Percentiles rank a stretch among this genome's conserved stretches.
Conservation (phyloP, 1,140 invertebrate species). For the Zaprionus tsacasi region DNA sequence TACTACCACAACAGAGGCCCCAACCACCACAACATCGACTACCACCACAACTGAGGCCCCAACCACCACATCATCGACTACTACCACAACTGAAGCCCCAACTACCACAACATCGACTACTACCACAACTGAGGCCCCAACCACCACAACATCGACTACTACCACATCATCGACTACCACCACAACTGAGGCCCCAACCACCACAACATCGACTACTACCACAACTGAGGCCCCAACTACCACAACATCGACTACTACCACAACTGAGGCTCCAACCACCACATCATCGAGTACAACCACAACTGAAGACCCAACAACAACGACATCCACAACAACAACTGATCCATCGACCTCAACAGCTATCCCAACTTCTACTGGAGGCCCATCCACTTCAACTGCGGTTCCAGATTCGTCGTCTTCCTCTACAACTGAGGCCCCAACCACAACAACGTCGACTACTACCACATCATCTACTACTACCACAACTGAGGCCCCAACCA, state of each 20-base stretch:
- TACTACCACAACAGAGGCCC: background rate
- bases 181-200: background rate
- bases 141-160: background rate
- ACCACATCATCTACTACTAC: background rate
- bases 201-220: no score
- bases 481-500: slow-evolving; percentile 13
- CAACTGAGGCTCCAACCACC: no score
- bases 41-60: background rate
- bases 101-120: no score
- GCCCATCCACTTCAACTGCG: no score
- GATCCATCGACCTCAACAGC: background rate
- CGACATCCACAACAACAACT: background rate
- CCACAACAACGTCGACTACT: background rate
- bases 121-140: background rate
- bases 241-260: background rate
- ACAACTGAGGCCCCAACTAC: background rate
- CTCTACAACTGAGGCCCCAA: background rate
- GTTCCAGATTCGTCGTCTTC: no score
- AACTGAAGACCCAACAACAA: no score
- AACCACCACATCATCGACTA: background rate
- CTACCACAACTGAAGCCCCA: no score
- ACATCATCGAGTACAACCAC: no score
- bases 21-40: background rate
- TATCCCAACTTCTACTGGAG: background rate
- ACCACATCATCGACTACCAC: background rate